Evolutionary conservation across 2,797 vertebrate genomes (phyloP), one percentile per base, ranked within the genome.

Genomic region (Periophthalmus magnuspinnatus): DNA sequence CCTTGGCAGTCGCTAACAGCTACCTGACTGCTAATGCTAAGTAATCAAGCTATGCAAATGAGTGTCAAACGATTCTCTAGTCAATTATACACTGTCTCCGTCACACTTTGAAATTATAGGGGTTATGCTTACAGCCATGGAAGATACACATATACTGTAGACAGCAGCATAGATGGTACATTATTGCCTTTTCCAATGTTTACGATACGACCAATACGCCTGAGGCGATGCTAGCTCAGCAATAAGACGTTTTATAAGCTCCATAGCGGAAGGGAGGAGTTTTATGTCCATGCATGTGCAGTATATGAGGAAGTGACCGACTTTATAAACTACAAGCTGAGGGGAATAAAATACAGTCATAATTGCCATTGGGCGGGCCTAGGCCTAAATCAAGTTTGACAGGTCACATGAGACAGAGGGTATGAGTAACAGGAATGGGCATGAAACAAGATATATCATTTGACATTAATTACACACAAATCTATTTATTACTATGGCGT

Each of bases 31-130:
- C 65, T 28, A 57, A 28, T 70, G 67, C 67, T 28, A 57, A 57
- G 13, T 59, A 17, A 34, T 34, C 32, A 48, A 72, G 56, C 72
- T 81, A 82, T 73, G 74, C 81, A 85, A 88, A 86, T 76, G 72
- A 84, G 85, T 79, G 80, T 86, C 80, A 79, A 81, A 87, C 57
- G 63, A 81, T 83, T 77, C 62, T 36, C 80, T 78, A 68, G 79
- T 85, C 87, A 83, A 74, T 86, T 83, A 83, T 60, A 75, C 64
- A 55, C 76, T 65, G 74, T 75, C 77, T 82, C 76, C 68, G 78
- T 88, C 78, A 71, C 72, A 77, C 80, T 71, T 57, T 34, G 52
- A 83, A 74, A 83, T 82, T 64, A 70, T 6, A 65, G 62, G 57
- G 58, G 69, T 78, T 65, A 36, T 52, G 34, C 60, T 67, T 34